Evolutionary conservation across 2,888 invertebrate genomes (phyloP), one percentile per base, ranked within the genome.

Genomic region (Folsomia candida): DNA sequence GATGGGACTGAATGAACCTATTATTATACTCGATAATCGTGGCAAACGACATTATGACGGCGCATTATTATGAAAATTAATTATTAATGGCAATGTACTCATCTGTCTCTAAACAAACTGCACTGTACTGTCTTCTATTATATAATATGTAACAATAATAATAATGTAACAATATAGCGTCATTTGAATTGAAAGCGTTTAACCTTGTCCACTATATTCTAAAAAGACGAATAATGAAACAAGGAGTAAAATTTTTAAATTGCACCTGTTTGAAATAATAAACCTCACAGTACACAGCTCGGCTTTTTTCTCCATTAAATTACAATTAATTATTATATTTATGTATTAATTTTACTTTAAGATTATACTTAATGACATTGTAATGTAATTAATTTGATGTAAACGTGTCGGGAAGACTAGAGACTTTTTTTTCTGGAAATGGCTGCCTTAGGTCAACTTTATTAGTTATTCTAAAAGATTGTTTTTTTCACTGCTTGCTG

Each of bases 331-430:
- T 37, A 37, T 37, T 37, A 37, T 37, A 37, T 37, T 37, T 37
- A 37, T 9, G 14, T 9, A 37, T 14, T 37, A 37, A 37, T 14
- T 14, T 37, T 9, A 4, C 4, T 37, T 9, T 37, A 37, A 9
- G 37, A 14, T 14, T 37, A 37, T 9, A 14, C 14, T 37, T 37
- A 37, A 37, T 37, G 37, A 37, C 37, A 37, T 37, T 37, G 37
- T 37, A 37, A 37, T 54, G 22, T 22, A 54, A 20, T 54, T 20
- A 6, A 54, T 54, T 54, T 54, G 20, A 22, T 54, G 54, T 61
- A 61, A 61, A 61, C 29, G 28, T 61, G 61, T 61, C 61, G 61
- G 61, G 61, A 61, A 61, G 61, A 61, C 61, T 61, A 61, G 61
- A 61, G 61, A 61, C 61, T 61, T 61, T 59, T 59, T 59, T 59